phyloP scores from a whole-genome alignment of 2,797 vertebrate genomes.

The Ceryle rudis region DNA sequence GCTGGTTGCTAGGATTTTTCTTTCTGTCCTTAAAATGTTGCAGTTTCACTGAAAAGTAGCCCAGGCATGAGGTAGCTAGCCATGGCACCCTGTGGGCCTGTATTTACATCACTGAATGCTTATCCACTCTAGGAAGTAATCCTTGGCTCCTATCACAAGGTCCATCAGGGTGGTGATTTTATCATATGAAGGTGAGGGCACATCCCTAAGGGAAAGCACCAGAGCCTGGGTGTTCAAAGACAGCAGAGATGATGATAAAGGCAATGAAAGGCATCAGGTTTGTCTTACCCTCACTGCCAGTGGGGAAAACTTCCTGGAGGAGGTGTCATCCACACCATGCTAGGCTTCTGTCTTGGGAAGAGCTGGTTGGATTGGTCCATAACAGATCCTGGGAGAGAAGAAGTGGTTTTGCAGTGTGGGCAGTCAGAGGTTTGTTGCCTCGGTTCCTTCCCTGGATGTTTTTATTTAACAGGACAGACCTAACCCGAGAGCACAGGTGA shows the following conservation, averaged over 20 bases:
- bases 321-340: not conserved
- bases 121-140: not conserved
- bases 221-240: not conserved
- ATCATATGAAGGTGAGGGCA: not conserved
- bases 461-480: not conserved
- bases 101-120: not conserved
- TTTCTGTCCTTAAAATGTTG: not conserved
- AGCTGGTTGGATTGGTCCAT: not conserved
- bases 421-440: not conserved
- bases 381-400: not conserved
- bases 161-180: not conserved
- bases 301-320: not conserved
- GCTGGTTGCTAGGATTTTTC: not conserved
- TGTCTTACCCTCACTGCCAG: not conserved
- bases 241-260: not conserved
- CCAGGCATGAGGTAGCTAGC: not conserved
- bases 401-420: not conserved
- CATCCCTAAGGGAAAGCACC: not conserved
- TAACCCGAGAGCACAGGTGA: not conserved
- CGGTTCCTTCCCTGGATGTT: not conserved
- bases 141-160: not conserved
- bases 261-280: not conserved
- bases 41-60: not conserved
- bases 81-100: accelerated
- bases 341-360: not conserved